Conservation (phyloP, 1,140 invertebrate genomes). For the Papilio glaucus region DNA sequence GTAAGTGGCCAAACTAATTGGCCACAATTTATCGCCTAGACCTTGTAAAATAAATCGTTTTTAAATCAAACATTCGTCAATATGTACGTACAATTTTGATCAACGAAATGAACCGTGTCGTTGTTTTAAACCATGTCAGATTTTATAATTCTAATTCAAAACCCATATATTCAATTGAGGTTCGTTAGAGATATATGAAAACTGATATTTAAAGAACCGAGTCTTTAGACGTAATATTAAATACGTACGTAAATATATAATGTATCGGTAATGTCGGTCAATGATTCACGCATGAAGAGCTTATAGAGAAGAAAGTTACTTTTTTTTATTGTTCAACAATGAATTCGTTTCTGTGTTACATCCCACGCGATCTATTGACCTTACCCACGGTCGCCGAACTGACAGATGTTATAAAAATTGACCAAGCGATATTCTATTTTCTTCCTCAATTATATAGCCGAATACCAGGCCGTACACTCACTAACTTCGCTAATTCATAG, state of each 20-base stretch:
- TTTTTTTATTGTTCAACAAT: not conserved
- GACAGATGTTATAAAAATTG: constrained; percentile 48
- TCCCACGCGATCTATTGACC: constrained; percentile 49
- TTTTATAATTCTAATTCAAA: constrained; percentile 32
- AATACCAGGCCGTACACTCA: constrained; percentile 38
- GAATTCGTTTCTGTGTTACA: constrained; percentile 23
- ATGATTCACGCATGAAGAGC: constrained; percentile 3
- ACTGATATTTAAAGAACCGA: not conserved
- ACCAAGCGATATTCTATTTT: constrained; percentile 51
- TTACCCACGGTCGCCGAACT: constrained; percentile 35
- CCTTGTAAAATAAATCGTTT: constrained; percentile 26
- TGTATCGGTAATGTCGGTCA: not conserved
- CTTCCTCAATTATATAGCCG: constrained; percentile 54
- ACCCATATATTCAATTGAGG: constrained; percentile 30
- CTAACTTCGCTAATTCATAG: constrained; percentile 59
- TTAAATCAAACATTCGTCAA: constrained; percentile 30
- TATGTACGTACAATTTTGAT: not conserved
- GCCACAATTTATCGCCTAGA: constrained; percentile 14
- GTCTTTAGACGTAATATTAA: not conserved
- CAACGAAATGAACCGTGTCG: not conserved
- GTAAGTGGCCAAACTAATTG: not conserved
- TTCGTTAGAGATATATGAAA: constrained; percentile 23
- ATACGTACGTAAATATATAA: not conserved
- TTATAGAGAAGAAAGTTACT: not conserved
- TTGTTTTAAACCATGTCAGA: not conserved